Evolutionary conservation across 2,888 invertebrate species (phyloP), one percentile per base, ranked within the genome.

Genomic region (Dicranocentrus wangi): DNA sequence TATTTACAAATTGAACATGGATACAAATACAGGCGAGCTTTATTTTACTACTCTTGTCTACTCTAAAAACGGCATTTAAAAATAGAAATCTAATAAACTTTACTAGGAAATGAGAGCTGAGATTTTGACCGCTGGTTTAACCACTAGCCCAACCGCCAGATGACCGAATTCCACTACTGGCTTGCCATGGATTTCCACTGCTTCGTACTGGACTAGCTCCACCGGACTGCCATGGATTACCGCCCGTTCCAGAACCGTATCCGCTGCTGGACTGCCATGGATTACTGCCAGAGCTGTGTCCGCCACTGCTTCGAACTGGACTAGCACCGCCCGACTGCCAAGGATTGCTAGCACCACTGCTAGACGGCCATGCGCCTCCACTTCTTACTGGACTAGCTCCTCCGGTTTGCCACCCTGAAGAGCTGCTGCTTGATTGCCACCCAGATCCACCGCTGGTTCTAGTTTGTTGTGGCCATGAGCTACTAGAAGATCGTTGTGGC

Each of bases 241-340:
- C 75, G 8, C 72, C 72, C 28, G 42, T 42, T 13, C 73, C 70
- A 0, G 66, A 58, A 3, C 81, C 61, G n/a, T n/a, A n/a, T 58
- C 76, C 55, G 23, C 23, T 42, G 1, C 55, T 66, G 13, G 63
- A 43, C 25, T 79, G 63, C 80, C 80, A 80, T n/a, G n/a, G n/a
- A n/a, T n/a, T n/a, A n/a, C n/a, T n/a, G n/a, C n/a, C n/a, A n/a
- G n/a, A n/a, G n/a, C n/a, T n/a, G n/a, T n/a, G n/a, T n/a, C n/a
- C n/a, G 15, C 72, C 72, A 2, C 58, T 58, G 23, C 71, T 61
- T 43, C 58, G 5, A 23, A 58, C 70, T 0, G 73, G 51, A 21
- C 76, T 65, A 10, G 58, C 32, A 15, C 61, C 70, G 42, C 39
- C 68, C 1, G 51, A 43, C 39, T 60, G 76, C 68, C 76, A 66